Conservation (phyloP, 1,140 invertebrate species). For the Heliconius hermathena region DNA sequence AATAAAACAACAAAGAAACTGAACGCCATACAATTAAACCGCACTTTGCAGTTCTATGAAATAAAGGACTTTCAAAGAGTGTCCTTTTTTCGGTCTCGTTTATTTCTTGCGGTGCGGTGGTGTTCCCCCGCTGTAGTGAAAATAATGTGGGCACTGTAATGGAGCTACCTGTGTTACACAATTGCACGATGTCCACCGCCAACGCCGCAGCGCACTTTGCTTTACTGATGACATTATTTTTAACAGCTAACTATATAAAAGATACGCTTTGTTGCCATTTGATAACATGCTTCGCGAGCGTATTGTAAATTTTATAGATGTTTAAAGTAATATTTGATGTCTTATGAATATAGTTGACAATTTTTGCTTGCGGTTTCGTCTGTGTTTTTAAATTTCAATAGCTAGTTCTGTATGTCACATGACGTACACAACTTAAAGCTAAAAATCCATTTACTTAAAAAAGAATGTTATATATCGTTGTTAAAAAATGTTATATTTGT, state of each 20-base stretch:
- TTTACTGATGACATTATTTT: slow-evolving; percentile 48
- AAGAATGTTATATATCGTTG: no score
- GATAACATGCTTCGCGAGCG: background rate
- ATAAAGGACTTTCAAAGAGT: slow-evolving; percentile 76
- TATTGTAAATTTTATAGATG: background rate
- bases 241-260: slow-evolving; percentile 42
- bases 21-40: slow-evolving; percentile 72
- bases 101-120: slow-evolving; percentile 61
- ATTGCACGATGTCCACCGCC: slow-evolving; percentile 55
- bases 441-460: no score
- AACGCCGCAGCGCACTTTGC: slow-evolving; percentile 36
- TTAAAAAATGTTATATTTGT: no score
- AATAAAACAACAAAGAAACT: background rate
- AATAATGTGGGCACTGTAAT: slow-evolving; percentile 67
- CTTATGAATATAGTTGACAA: background rate
- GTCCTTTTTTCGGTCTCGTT: slow-evolving; percentile 66
- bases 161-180: slow-evolving; percentile 62
- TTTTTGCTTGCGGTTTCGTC: no score
- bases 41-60: slow-evolving; percentile 74
- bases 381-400: no score
- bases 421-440: no score
- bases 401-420: no score
- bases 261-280: slow-evolving; percentile 19
- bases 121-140: slow-evolving; percentile 55
- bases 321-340: background rate